Conservation (phyloP, 2,888 invertebrate species). For the Xestia rhomboidea region DNA sequence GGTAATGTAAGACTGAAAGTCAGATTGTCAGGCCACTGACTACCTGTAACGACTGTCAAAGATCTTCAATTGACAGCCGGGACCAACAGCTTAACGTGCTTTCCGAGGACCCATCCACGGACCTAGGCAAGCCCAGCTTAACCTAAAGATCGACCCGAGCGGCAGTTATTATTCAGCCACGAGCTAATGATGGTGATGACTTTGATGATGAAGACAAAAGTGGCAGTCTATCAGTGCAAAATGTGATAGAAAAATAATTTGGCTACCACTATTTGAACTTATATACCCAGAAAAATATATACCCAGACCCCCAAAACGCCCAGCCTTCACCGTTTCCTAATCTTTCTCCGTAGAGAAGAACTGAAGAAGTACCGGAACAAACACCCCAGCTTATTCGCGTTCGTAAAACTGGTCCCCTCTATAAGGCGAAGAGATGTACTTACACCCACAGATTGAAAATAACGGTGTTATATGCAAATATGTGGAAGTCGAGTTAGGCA, state of each 20-base stretch:
- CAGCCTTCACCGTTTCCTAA: background rate
- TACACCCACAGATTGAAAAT: conserved; percentile 2
- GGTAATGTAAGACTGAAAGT: no score
- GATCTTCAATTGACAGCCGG: background rate
- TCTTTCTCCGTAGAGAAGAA: background rate
- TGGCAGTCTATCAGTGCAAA: background rate
- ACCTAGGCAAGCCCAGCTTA: background rate
- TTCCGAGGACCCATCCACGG: background rate
- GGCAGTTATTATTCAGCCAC: background rate
- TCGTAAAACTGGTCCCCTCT: background rate
- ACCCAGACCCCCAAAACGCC: background rate
- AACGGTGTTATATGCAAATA: conserved; percentile 9
- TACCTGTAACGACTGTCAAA: background rate
- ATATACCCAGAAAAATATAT: background rate
- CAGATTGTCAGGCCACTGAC: background rate
- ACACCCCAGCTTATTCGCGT: background rate
- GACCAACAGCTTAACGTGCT: background rate
- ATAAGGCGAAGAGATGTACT: background rate
- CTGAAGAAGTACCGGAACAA: background rate
- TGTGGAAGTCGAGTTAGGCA: background rate
- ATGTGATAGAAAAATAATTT: background rate
- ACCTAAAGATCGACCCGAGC: background rate
- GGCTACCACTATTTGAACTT: background rate
- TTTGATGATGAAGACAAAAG: background rate
- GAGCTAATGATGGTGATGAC: background rate